Percentiles rank a stretch among this genome's conserved stretches.
Evolutionary conservation across 2,888 invertebrate species (phyloP).

Genomic region (Dione juno): DNA sequence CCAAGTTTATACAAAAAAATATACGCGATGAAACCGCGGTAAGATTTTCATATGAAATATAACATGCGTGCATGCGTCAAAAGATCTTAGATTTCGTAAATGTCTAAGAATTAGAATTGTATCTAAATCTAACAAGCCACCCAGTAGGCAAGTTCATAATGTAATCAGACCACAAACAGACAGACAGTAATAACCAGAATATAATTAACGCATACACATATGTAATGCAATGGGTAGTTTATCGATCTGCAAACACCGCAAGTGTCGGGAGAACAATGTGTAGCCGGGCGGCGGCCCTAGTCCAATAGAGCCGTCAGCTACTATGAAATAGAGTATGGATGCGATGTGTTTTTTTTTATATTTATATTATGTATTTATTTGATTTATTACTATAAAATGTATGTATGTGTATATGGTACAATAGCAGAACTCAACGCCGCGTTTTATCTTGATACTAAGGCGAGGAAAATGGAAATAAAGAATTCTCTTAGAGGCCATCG

Average conservation of each 20-base stretch:
- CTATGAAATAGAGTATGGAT: slow-evolving; percentile 4
- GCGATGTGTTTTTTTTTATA: not conserved
- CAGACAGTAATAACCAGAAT: slow-evolving; percentile 12
- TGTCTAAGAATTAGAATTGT: not conserved
- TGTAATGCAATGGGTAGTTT: slow-evolving; percentile 15
- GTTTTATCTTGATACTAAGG: not conserved
- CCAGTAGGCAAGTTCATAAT: not conserved
- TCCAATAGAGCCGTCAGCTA: not conserved
- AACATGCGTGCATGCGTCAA: too few species aligned
- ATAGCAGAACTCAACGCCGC: not conserved
- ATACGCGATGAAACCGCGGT: too few species aligned
- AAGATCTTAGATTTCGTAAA: too few species aligned
- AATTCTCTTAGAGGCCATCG: too few species aligned
- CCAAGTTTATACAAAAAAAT: too few species aligned
- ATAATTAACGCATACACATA: slow-evolving; percentile 5
- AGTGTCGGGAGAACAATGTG: slow-evolving; percentile 30
- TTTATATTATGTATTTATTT: too few species aligned
- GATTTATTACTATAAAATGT: too few species aligned
- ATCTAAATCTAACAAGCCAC: not conserved
- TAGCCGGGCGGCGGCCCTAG: slow-evolving; percentile 28
- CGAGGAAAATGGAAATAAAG: not conserved
- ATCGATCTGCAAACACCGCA: slow-evolving; percentile 32
- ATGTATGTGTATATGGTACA: too few species aligned
- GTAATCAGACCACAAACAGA: slow-evolving; percentile 9
- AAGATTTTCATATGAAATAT: too few species aligned